phyloP scores from a whole-genome alignment of 2,797 vertebrate genomes.

The Sebastiscus albofasciatus region DNA sequence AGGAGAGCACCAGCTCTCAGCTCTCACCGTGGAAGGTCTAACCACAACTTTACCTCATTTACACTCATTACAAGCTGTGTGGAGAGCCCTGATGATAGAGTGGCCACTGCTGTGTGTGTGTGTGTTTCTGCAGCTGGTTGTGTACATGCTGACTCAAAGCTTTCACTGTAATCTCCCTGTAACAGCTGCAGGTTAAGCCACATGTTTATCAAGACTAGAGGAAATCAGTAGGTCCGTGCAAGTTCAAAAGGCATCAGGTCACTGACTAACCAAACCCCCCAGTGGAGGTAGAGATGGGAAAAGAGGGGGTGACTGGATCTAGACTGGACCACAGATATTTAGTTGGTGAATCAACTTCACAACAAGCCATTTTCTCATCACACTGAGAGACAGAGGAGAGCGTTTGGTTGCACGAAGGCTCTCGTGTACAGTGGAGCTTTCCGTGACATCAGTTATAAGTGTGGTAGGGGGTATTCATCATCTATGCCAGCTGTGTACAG shows the following conservation, averaged over 20 bases:
- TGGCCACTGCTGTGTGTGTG: constrained; percentile 13
- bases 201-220: constrained; percentile 65
- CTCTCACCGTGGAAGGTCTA: not conserved
- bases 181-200: constrained; percentile 70
- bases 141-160: constrained; percentile 62
- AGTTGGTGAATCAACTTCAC: constrained; percentile 55
- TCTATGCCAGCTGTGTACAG: constrained; percentile 12
- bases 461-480: not conserved
- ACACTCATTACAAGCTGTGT: constrained; percentile 42
- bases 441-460: constrained; percentile 28
- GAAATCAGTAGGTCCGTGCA: constrained; percentile 32
- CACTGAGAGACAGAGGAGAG: constrained; percentile 6
- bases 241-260: constrained; percentile 66
- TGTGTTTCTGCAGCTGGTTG: constrained; percentile 20
- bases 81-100: constrained; percentile 44
- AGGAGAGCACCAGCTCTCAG: not conserved
- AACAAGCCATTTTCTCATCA: constrained; percentile 53
- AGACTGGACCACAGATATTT: constrained; percentile 48
- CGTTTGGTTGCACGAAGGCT: constrained; percentile 36
- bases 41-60: constrained; percentile 46
- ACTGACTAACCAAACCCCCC: constrained; percentile 52
- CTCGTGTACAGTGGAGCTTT: constrained; percentile 14
- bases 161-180: constrained; percentile 55
- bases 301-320: constrained; percentile 57
- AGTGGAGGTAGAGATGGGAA: constrained; percentile 61